These are phyloP conservation scores for Diplolepis rosae DNA, from an alignment of 2,888 invertebrate species.

Conservation along the genomic window DNA sequence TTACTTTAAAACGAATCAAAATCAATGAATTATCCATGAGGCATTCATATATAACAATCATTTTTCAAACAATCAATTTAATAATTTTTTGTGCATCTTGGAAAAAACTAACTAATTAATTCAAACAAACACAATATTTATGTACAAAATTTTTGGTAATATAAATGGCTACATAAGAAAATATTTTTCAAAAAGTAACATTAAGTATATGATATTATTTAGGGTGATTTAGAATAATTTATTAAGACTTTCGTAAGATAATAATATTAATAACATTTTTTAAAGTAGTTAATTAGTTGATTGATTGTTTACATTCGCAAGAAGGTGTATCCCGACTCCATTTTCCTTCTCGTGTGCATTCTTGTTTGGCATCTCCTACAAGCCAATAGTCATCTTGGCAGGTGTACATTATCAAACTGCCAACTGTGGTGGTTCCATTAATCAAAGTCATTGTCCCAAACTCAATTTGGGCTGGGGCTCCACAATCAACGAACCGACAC, in stretches of 20 bases:
- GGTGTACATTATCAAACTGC: slow-evolving; percentile 85
- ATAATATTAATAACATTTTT: no score
- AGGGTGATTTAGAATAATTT: no score
- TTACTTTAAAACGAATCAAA: slow-evolving; percentile 77
- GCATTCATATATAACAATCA: not conserved
- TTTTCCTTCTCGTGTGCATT: slow-evolving; percentile 88
- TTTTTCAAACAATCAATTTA: no score
- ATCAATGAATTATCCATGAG: slow-evolving; percentile 10
- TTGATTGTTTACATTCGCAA: slow-evolving; percentile 89
- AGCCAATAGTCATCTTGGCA: slow-evolving; percentile 91
- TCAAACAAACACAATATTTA: no score
- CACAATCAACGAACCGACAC: slow-evolving; percentile 91
- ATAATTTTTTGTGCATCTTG: no score
- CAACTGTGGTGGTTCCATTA: slow-evolving; percentile 88
- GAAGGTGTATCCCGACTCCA: slow-evolving; percentile 90
- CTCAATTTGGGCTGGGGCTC: slow-evolving; percentile 86
- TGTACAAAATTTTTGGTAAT: no score
- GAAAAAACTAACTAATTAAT: no score
- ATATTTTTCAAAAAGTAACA: no score
- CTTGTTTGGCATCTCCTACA: slow-evolving; percentile 80
- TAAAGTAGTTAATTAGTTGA: no score
- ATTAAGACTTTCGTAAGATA: no score
- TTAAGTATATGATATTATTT: no score
- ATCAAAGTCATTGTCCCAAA: slow-evolving; percentile 83
- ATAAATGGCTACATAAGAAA: no score